A percentile compares a stretch with the other conserved stretches of the same genome.
Conservation (phyloP, 92 coral and sea anemone species). For the Hydrozoanthus gracilis region DNA sequence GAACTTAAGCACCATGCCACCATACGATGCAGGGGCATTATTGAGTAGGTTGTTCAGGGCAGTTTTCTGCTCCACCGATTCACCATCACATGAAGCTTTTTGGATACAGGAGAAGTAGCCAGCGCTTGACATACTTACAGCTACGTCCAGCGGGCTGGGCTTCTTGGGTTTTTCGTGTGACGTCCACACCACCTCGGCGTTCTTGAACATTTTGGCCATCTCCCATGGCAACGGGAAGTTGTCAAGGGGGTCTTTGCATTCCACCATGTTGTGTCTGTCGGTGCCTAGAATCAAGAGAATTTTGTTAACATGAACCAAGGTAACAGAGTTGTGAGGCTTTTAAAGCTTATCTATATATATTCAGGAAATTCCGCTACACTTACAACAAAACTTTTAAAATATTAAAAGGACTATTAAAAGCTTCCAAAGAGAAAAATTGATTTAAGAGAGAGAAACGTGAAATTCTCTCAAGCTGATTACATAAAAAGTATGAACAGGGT, state of each 20-base stretch:
- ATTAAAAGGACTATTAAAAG: too few relatives aligned
- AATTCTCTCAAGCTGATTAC: too few relatives aligned
- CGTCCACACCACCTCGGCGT: constrained; percentile 74
- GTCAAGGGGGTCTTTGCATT: constrained; percentile 69
- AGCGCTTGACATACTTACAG: constrained; percentile 76
- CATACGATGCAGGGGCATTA: constrained; percentile 94
- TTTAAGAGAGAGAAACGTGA: too few relatives aligned
- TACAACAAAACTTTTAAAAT: too few relatives aligned
- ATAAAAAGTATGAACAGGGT: too few relatives aligned
- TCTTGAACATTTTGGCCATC: constrained; percentile 66
- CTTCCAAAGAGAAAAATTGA: too few relatives aligned
- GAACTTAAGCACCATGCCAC: constrained; percentile 81
- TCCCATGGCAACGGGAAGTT: constrained; percentile 85
- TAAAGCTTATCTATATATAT: too few relatives aligned
- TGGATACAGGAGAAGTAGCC: constrained; percentile 69
- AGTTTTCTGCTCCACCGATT: constrained; percentile 62
- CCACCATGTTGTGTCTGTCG: constrained; percentile 92
- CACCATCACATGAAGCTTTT: constrained; percentile 1
- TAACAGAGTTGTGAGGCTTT: too few relatives aligned
- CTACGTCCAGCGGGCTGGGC: constrained; percentile 78
- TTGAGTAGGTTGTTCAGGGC: constrained; percentile 79
- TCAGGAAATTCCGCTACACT: too few relatives aligned
- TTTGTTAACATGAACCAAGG: too few relatives aligned
- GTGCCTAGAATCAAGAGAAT: constrained; percentile 61
- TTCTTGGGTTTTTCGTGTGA: constrained; percentile 56